These are phyloP conservation scores for Coenonympha arcania DNA, from an alignment of 2,888 invertebrate genomes.

Conservation along the genomic window DNA sequence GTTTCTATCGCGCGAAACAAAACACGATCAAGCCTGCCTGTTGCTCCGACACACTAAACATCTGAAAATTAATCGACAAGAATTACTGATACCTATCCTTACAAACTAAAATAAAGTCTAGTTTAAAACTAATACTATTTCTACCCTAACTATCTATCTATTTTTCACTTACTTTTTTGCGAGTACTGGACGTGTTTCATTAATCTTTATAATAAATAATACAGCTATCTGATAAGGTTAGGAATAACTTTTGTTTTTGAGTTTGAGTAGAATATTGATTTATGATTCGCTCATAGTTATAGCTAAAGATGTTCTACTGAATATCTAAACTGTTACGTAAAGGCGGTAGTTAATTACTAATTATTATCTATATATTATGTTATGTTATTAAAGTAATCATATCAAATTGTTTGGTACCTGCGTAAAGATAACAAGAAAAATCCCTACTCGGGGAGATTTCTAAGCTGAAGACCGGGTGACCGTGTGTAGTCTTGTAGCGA, in stretches of 20 bases:
- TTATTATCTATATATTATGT: too few species aligned
- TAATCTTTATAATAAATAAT: too few species aligned
- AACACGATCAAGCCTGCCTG: conserved; percentile 33
- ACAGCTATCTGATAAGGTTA: too few species aligned
- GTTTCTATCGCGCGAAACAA: conserved; percentile 18
- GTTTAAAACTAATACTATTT: not conserved
- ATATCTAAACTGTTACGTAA: too few species aligned
- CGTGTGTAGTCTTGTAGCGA: conserved; percentile 12
- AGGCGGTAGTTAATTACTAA: not conserved
- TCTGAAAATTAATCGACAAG: conserved; percentile 33
- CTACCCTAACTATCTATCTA: not conserved
- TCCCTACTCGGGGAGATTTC: conserved; percentile 28
- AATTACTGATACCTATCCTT: conserved; percentile 24
- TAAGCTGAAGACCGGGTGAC: conserved; percentile 24
- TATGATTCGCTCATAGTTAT: too few species aligned
- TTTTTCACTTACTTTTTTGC: not conserved
- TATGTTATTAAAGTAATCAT: conserved; percentile 1
- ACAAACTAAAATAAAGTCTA: conserved; percentile 10
- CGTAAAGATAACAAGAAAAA: conserved; percentile 24
- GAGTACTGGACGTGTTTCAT: too few species aligned
- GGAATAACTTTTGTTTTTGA: too few species aligned
- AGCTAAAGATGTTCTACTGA: too few species aligned
- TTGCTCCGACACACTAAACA: conserved; percentile 31
- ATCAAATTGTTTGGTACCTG: conserved; percentile 23
- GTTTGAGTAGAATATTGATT: too few species aligned